Evolutionary conservation across 2,797 vertebrate species (phyloP).

Genomic region (Epinephelus malabaricus): DNA sequence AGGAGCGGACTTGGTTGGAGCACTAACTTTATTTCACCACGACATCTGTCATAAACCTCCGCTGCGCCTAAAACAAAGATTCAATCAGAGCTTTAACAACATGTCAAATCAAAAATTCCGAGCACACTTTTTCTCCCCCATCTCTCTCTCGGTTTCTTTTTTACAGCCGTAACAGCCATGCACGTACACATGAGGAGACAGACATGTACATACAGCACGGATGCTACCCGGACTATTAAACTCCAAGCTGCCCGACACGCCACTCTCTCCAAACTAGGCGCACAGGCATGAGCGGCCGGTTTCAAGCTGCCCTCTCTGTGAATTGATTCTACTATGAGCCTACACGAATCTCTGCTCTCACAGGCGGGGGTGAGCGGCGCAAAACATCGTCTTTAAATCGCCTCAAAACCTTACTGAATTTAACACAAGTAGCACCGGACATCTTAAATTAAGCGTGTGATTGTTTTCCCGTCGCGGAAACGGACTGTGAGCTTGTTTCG

Average conservation of each 20-base stretch:
- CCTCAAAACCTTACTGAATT: background rate
- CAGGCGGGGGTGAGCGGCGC: conserved; percentile 64
- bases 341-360: conserved; percentile 78
- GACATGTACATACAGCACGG: conserved; percentile 83
- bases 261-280: conserved; percentile 84
- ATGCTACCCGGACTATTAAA: conserved; percentile 88
- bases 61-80: conserved; percentile 62
- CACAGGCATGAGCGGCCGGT: conserved; percentile 83
- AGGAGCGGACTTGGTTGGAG: conserved; percentile 50
- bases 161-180: conserved; percentile 60
- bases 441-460: fast-evolving
- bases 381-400: background rate
- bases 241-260: conserved; percentile 83
- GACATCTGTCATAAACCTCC: conserved; percentile 64
- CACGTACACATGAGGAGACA: conserved; percentile 76
- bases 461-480: background rate
- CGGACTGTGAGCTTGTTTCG: fast-evolving
- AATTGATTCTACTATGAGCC: conserved; percentile 92
- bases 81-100: conserved; percentile 58
- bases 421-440: fast-evolving
- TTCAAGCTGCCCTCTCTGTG: conserved; percentile 90
- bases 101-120: conserved; percentile 67
- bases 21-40: conserved; percentile 70
- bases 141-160: background rate
- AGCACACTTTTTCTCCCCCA: conserved; percentile 28